Base-by-base conservation (phyloP, 1,140 invertebrate species). In the Papilio aristodemus region DNA sequence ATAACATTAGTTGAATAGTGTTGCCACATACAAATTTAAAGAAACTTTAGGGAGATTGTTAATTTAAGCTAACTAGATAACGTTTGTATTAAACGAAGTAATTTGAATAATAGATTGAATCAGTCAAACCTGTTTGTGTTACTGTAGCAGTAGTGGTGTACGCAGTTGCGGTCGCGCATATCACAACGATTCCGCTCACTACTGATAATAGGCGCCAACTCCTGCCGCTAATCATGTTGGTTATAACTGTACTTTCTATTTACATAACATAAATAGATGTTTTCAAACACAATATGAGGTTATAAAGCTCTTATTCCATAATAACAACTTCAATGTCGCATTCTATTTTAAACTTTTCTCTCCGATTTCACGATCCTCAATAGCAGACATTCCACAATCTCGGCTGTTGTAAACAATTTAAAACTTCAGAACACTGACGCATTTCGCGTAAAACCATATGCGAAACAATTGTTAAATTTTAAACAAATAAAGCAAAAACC, bases 341-440 rank as follows among this genome's bases (percentile, higher is more conserved):
- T 70, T 80, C 79, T 88, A 81, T 85, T 85, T 80, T 66, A 72
- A 75, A 63, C 67, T 66, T 71, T 76, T 71, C 67, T 60, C 72
- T 73, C 71, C 54, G 67, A 71, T 74, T 73, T 68, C 71, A 69
- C 72, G 70, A 50, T 78, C 60, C 70, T 71, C 70, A 72, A 74
- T 67, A 77, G 39, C 70, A 74, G 72, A 79, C 77, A 84, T 84
- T 81, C 75, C 80, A 80, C 64, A 75, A 83, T 79, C 82, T 62
- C 59, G 59, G 74, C 74, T 77, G 72, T 74, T 73, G 76, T 79
- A 81, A 84, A 84, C 80, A 85, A 80, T 83, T 82, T 75, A 80
- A 79, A 81, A 80, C 78, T 82, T 79, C 64, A 69, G 76, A 83
- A 80, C 84, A 87, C 87, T 87, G 81, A 83, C 72, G 86, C 86